phyloP scores from a whole-genome alignment of 23 tunicate genomes.

The Phallusia fumigata region DNA sequence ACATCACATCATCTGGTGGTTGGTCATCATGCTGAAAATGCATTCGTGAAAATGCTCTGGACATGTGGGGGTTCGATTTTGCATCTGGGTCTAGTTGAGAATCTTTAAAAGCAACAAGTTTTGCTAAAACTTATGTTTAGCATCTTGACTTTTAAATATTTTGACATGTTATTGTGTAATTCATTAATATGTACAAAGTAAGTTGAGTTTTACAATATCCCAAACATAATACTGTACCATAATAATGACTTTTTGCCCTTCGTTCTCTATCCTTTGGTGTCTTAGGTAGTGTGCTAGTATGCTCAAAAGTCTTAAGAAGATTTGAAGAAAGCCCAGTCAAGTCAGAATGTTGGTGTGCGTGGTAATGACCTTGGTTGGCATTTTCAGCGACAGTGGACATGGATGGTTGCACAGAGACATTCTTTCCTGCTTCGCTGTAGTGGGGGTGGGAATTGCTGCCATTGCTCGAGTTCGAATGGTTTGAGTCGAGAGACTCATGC shows the following conservation, averaged over 20 bases:
- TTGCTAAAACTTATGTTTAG: too few relatives aligned
- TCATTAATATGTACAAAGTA: too few relatives aligned
- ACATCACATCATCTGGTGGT: conserved; percentile 35
- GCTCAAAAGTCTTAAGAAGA: conserved; percentile 18
- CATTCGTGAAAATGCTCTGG: conserved; percentile 56
- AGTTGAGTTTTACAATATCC: too few relatives aligned
- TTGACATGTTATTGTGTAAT: too few relatives aligned
- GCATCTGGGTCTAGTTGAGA: conserved; percentile 40
- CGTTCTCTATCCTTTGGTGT: conserved; percentile 52
- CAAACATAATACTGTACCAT: conserved; percentile 61
- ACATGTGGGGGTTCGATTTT: conserved; percentile 23
- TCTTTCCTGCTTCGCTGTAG: conserved; percentile 28
- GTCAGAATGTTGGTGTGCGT: conserved; percentile 52
- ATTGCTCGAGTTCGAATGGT: conserved; percentile 54
- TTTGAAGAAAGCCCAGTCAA: conserved; percentile 44
- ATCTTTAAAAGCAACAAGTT: conserved; percentile 19
- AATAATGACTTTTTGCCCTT: conserved; percentile 83
- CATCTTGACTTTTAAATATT: too few relatives aligned
- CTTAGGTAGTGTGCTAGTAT: conserved; percentile 28
- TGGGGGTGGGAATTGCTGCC: conserved; percentile 38
- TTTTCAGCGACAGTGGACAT: conserved; percentile 32
- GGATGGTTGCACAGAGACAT: conserved; percentile 35
- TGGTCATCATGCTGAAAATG: conserved; percentile 46
- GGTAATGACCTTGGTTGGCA: conserved; percentile 9
- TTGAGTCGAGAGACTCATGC: conserved; percentile 66